Conservation (phyloP, 2,113 vertebrate genomes). For the Plecturocebus donacophilus region DNA sequence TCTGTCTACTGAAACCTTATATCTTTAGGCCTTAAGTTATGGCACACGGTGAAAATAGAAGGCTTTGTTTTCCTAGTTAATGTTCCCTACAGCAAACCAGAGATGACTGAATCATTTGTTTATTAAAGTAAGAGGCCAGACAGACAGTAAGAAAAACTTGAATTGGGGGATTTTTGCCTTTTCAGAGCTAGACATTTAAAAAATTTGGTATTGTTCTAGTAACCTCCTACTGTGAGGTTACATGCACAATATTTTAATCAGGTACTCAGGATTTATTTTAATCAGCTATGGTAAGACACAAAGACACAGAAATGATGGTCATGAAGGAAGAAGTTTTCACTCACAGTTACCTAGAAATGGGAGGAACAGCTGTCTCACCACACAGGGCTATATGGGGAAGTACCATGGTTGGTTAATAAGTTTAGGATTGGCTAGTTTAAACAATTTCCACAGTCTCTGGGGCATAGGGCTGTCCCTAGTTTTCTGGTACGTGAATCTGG, state of each 20-base stretch:
- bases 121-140: conserved; percentile 88
- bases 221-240: conserved; percentile 67
- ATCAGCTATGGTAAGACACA: neutral
- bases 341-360: neutral
- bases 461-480: neutral
- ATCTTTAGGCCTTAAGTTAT: conserved; percentile 91
- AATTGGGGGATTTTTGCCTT: conserved; percentile 52
- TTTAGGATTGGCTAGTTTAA: neutral
- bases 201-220: conserved; percentile 64
- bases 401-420: neutral
- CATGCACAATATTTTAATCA: conserved; percentile 47
- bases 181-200: neutral
- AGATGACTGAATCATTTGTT: conserved; percentile 90
- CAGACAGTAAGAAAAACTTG: conserved; percentile 83
- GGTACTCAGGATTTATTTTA: neutral
- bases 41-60: conserved; percentile 89
- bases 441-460: neutral
- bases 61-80: conserved; percentile 89
- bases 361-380: neutral
- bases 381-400: neutral
- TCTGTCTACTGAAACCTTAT: conserved; percentile 90
- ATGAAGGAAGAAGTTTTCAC: neutral
- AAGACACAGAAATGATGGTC: neutral
- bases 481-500: neutral
- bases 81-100: conserved; percentile 93